Evolutionary conservation across 2,888 invertebrate species (phyloP), one percentile per base, ranked within the genome.

Genomic region (Netelia melanura): DNA sequence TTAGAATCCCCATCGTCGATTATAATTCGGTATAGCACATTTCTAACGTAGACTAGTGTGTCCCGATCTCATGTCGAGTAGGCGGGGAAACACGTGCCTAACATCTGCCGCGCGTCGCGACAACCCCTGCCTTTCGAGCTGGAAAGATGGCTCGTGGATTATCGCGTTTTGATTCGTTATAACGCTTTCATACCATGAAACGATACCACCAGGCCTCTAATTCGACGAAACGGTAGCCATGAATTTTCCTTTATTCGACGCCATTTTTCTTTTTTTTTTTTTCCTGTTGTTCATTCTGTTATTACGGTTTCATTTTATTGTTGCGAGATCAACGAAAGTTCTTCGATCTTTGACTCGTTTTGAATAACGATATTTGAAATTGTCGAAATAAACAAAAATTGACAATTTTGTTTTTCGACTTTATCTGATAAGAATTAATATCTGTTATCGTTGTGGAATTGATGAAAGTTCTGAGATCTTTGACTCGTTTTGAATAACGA

Each of bases 21-120:
- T 78, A 78, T 78, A 78, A 30, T 48, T 58, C 44, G 58, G 64
- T 38, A 58, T 38, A 54, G 61, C 58, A 43, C 70, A 54, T 65
- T 54, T 48, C 48, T 58, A 75, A 43, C 23, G 64, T 81, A 78
- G 54, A 64, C 58, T 68, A 21, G 68, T 62, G 71, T 10, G 44
- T 5, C 5, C 17, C 52, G 8, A 52, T 17, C 61, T 76, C 56
- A 10, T 70, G 72, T 48, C 61, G 78, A 79, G 82, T 84, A 70
- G 81, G 84, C 84, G 79, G 80, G 79, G 75, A 65, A 84, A 87
- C 87, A 86, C 87, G 87, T 87, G 87, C 83, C 81, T 14, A 67
- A 80, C 87, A 87, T 87, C 87, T 87, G 87, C 83, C 83, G 54
- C 83, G 68, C 80, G 86, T 61, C 56, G 75, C 56, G 75, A 64